Base-by-base conservation (phyloP, 2,888 invertebrate species). In the Stenolophus ochropezus region DNA sequence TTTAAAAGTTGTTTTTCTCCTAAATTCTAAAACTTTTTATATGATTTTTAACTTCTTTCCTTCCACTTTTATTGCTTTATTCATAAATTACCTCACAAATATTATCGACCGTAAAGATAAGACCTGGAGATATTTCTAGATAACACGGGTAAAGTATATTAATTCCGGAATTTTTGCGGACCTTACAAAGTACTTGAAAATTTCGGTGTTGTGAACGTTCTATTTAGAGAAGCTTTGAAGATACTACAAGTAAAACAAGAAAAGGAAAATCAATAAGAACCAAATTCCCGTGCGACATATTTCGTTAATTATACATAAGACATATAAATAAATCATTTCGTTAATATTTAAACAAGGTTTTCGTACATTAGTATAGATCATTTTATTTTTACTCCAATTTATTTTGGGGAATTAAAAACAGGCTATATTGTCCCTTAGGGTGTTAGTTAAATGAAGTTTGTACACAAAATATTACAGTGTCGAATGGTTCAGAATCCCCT, bases 21-120 rank as follows among this genome's bases (percentile, higher is more conserved):
- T 56, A 53, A 53, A 53, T 53, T 18, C 51, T 53, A 53, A 53
- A 53, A 16, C 16, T 53, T 53, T 53, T 53, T 53, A 14, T 14
- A 16, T 53, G 51, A 18, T 53, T 53, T 14, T 53, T 53, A 53
- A 53, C 51, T 14, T 53, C 51, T 53, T 53, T 42, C 11, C 8
- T 42, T 42, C 33, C 11, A 42, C 33, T 42, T 42, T 42, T 42
- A 42, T 42, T 42, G 33, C 33, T 42, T 53, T 53, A 53, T 53
- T 53, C 16, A 53, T 53, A 16, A 53, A 53, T 53, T 53, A 53
- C 51, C 18, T 16, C 51, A 14, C 51, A 53, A 53, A 53, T 53
- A 53, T 53, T 53, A 53, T 53, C 51, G 51, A 16, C 51, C 4
- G 18, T 53, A 53, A 53, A 53, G 51, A 53, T 6, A 3, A 18